phyloP scores from a whole-genome alignment of 2,113 vertebrate species.

The Rhinoptilus africanus region DNA sequence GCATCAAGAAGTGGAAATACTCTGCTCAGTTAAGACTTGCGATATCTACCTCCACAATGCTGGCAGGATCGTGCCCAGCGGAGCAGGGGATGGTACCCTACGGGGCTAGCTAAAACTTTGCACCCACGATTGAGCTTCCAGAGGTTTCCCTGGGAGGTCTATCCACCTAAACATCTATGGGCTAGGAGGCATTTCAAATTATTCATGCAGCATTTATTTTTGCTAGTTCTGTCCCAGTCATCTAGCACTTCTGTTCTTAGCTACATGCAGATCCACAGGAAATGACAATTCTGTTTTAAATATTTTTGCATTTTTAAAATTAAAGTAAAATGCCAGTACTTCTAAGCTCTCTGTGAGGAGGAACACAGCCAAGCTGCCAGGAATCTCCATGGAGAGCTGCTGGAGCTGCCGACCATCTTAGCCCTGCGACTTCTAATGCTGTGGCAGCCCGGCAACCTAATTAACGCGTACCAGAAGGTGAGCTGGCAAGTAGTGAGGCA shows the following conservation, averaged over 20 bases:
- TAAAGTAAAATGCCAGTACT: background rate
- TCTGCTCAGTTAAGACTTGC: background rate
- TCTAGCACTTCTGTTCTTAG: background rate
- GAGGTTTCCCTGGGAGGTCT: background rate
- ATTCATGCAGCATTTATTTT: background rate
- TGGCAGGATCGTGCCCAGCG: rapidly evolving
- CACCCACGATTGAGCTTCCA: background rate
- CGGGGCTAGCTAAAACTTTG: background rate
- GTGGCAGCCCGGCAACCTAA: background rate
- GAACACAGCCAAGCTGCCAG: background rate
- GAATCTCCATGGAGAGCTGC: conserved; percentile 24
- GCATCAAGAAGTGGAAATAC: background rate
- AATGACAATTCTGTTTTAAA: background rate
- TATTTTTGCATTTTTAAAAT: background rate
- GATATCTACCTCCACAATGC: background rate
- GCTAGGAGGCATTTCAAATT: background rate
- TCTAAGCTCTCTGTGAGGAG: background rate
- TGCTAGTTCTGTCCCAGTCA: background rate
- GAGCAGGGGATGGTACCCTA: background rate
- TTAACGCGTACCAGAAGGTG: background rate
- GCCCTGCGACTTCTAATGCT: background rate
- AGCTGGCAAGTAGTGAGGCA: background rate
- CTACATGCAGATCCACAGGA: background rate
- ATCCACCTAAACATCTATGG: background rate
- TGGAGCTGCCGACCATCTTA: background rate